Evolutionary conservation across 2,888 invertebrate genomes (phyloP).

Genomic region (Anagyrus pseudococci): DNA sequence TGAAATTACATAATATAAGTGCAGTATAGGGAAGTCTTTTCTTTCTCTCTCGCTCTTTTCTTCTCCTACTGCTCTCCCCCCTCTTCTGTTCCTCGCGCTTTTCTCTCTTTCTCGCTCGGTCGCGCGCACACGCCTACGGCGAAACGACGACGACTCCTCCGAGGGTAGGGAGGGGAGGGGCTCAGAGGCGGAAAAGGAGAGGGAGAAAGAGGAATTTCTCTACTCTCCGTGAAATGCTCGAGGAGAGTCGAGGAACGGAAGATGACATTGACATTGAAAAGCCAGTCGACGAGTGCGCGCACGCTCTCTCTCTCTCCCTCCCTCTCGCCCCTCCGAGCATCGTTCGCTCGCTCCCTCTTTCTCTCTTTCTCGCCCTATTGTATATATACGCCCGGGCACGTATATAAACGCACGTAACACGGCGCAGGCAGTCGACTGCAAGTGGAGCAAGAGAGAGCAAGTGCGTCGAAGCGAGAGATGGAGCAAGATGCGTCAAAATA

Average conservation of each 20-base stretch:
- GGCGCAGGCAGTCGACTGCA: background rate
- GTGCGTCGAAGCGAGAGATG: background rate
- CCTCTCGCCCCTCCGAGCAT: background rate
- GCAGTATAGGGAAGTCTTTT: slow-evolving; percentile 14
- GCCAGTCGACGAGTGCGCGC: slow-evolving; percentile 19
- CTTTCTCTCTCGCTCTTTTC: background rate
- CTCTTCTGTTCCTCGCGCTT: slow-evolving; percentile 3
- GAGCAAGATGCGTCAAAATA: background rate
- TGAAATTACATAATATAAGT: slow-evolving; percentile 45
- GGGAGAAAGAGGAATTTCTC: slow-evolving; percentile 11
- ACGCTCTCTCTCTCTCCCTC: background rate
- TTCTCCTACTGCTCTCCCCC: background rate
- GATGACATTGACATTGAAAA: slow-evolving; percentile 38
- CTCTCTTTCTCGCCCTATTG: background rate
- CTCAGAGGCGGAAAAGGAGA: background rate
- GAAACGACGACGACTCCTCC: slow-evolving; percentile 2
- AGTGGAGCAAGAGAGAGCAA: background rate
- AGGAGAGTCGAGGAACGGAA: slow-evolving; percentile 6
- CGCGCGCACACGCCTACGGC: background rate
- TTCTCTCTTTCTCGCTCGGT: background rate
- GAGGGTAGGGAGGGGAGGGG: slow-evolving; percentile 3
- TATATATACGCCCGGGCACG: background rate
- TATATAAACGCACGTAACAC: background rate
- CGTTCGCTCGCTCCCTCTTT: background rate
- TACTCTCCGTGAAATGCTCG: slow-evolving; percentile 28